These are phyloP conservation scores for Oscheius sp. DNA, from an alignment of 2,888 invertebrate species.

Conservation along the genomic window DNA sequence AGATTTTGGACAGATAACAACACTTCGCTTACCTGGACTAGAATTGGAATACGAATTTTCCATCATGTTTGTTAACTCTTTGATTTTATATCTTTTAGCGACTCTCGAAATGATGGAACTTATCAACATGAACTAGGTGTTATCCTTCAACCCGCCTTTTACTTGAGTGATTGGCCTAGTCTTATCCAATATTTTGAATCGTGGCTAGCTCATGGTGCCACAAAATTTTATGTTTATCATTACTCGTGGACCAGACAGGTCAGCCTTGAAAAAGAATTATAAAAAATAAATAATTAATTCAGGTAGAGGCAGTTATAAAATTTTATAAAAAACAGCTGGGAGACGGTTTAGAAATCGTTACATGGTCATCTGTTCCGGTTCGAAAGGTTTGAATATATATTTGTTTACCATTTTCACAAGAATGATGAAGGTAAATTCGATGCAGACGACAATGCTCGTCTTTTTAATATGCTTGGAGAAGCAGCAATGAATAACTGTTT, in stretches of 20 bases:
- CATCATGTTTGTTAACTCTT: too few species aligned
- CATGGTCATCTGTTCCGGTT: conserved; percentile 16
- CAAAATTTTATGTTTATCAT: conserved; percentile 17
- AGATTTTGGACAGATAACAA: too few species aligned
- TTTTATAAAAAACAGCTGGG: conserved; percentile 11
- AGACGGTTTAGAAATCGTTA: background rate
- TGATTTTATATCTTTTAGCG: too few species aligned
- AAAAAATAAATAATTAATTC: too few species aligned
- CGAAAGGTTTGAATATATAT: background rate
- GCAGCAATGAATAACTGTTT: conserved; percentile 17
- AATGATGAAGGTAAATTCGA: background rate
- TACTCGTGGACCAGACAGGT: conserved; percentile 20
- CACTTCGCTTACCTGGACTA: too few species aligned
- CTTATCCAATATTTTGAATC: conserved; percentile 22
- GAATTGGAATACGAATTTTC: too few species aligned
- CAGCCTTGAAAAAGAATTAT: too few species aligned
- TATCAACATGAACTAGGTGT: conserved; percentile 18
- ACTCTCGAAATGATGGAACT: background rate
- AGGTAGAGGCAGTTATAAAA: conserved; percentile 6
- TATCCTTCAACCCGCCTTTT: conserved; percentile 25
- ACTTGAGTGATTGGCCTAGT: conserved; percentile 20
- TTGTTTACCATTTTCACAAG: background rate
- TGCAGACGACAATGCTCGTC: conserved; percentile 8
- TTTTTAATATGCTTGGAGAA: conserved; percentile 18
- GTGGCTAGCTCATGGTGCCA: conserved; percentile 20